Evolutionary conservation across 2,113 vertebrate species (phyloP), one percentile per base, ranked within the genome.

Genomic region (Pseudopipra pipra): DNA sequence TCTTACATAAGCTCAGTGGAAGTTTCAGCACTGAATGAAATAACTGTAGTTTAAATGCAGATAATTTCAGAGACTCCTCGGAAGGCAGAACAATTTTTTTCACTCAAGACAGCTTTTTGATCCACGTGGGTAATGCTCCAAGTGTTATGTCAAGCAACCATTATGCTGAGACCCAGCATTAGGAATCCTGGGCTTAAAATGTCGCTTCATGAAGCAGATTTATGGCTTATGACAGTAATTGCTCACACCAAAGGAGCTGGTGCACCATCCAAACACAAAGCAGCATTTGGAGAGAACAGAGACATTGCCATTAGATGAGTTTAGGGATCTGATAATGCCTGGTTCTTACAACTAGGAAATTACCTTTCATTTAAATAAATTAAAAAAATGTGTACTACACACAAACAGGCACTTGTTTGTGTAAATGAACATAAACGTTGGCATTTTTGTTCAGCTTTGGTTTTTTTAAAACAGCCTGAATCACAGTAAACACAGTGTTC

Each of bases 131-230:
- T 95, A 92, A 97, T 87, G 85, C 70, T 84, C 46, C 68, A 87
- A 85, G 62, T 87, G 84, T 93, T 87, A 81, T 67, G 87, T 85
- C 91, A 95, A 95, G 92, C 78, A 96, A 94, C 66, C 87, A 78
- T 96, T 95, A 95, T 79, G 78, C 59, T 93, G 76, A 89, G 87
- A 56, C 31, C 84, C 74, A 71, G 41, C 74, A 90, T 91, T 90
- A 85, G 81, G 62, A 82, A 80, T 77, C 66, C 44, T 25, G 47
- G 80, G 56, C 76, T 95, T 67, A 77, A 86, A 74, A 68, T 91
- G 75, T 91, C 30, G 11, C 79, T 85, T 79, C 86, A 58, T n/a
- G 80, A 89, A 74, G 89, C 46, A 54, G 81, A 96, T 96, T 95
- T 95, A 87, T 94, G 62, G 62, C 62, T 89, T 58, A 66, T 87